Percentiles rank a stretch among this genome's conserved stretches.
Evolutionary conservation across 1,140 invertebrate species (phyloP).

Genomic region (Doryteuthis pealeii): DNA sequence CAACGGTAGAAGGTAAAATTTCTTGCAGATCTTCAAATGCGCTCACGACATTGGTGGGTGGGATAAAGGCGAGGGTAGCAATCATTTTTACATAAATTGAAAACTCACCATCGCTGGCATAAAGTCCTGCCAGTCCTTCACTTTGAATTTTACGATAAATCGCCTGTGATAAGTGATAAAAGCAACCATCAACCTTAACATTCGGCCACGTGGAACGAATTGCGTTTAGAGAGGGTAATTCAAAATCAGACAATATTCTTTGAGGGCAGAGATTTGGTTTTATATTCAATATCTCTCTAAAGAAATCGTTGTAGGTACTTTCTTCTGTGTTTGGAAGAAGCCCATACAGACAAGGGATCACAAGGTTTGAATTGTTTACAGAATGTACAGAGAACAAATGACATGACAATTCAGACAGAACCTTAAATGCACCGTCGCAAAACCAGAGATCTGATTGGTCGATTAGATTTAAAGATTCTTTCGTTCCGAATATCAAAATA

Average conservation of each 20-base stretch:
- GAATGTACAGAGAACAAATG: no score
- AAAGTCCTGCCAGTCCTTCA: not conserved
- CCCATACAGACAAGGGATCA: not conserved
- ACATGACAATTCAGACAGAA: not conserved
- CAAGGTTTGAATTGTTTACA: no score
- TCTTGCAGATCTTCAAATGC: slow-evolving; percentile 4
- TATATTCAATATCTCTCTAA: not conserved
- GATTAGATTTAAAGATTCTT: not conserved
- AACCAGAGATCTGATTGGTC: not conserved
- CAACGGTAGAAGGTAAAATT: not conserved
- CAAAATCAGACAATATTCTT: not conserved
- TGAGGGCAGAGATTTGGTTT: not conserved
- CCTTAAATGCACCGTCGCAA: not conserved
- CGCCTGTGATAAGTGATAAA: not conserved
- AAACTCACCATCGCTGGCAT: not conserved
- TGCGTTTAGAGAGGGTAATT: not conserved
- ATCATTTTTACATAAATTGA: not conserved
- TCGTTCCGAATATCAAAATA: no score
- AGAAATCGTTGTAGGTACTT: not conserved
- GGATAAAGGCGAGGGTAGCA: not conserved
- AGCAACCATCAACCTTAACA: not conserved
- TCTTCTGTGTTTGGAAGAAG: not conserved
- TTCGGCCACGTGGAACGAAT: not conserved
- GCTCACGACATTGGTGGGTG: not conserved
- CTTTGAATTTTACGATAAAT: not conserved